Evolutionary conservation across 2,113 vertebrate species (phyloP).

Genomic region (Gambusia affinis): DNA sequence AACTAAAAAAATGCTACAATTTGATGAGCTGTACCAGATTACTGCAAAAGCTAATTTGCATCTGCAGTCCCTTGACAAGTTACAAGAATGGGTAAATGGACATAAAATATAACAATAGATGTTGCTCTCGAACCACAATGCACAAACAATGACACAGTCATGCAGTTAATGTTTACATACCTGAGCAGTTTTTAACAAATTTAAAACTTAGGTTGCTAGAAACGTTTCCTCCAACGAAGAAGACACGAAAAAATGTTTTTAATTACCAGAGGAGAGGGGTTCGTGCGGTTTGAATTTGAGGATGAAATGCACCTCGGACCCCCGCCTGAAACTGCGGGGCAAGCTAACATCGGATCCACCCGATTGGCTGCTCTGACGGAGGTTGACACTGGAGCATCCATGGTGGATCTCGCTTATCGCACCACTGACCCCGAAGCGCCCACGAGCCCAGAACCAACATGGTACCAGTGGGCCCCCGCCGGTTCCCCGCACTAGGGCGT

Average conservation of each 20-base stretch:
- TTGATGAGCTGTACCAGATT: no score
- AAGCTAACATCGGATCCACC: constrained; percentile 50
- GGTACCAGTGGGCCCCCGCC: constrained; percentile 44
- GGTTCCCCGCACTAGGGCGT: constrained; percentile 26
- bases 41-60: no score
- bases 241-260: neutral
- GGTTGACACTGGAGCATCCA: constrained; percentile 70
- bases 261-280: constrained; percentile 60
- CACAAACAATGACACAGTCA: no score
- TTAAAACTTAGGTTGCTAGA: neutral
- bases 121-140: no score
- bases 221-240: neutral
- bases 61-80: no score
- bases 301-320: constrained; percentile 52
- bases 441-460: constrained; percentile 63
- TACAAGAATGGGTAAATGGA: no score
- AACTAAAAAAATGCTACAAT: no score
- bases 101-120: no score
- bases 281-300: constrained; percentile 19
- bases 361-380: constrained; percentile 74
- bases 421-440: neutral
- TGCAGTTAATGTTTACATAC: no score
- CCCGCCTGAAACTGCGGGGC: constrained; percentile 52
- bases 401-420: constrained; percentile 51
- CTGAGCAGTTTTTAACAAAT: no score